Base-by-base conservation (phyloP, 37 sponge, comb jelly and placozoan species). In the Chondrilla cf. caribensis region DNA sequence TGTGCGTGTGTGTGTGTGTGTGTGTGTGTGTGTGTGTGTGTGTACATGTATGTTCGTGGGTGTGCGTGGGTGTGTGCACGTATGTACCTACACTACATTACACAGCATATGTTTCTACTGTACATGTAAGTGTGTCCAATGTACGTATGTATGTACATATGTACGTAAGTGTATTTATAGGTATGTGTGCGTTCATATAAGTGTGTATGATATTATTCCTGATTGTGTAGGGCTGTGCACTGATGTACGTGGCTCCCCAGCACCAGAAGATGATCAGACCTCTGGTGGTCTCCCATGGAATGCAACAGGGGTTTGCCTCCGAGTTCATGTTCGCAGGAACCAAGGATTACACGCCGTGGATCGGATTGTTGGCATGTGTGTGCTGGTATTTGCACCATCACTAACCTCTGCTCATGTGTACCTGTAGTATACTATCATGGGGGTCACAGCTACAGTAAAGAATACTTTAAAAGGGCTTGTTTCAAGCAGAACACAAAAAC, bases 251-350 rank as follows among this genome's bases (percentile, higher is more conserved):
- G n/a, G 67, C 39, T 8, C 71, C 37, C 19, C 38, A 75, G 14
- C 89, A 83, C 58, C 90, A 92, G 32, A 2, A 43, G 2, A 59
- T 29, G 19, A 82, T 92, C 21, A 82, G 78, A 59, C 90, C 96
- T 22, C 84, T 90, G 4, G 89, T 90, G 2, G 80, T 96, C 1
- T 93, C 96, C 18, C 93, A 92, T 65, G 96, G 96, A 4, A 84
- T 60, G 44, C 79, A 78, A 22, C 60, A 38, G 38, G 96, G 96
- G 6, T 93, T 93, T 65, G 54, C 25, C 25, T 75, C 96, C 64
- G 91, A 90, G 70, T 96, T 93, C 43, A 37, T 60, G 5, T 96
- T 93, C 93, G 41, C 57, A 42, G 96, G 96, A 82, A 76, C 65
- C 22, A 81, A 40, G 54, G 87, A 86, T 51, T 81, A 82, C 62